Evolutionary conservation across 2,888 invertebrate species (phyloP).

Genomic region (Leptinotarsa rubiginosa): DNA sequence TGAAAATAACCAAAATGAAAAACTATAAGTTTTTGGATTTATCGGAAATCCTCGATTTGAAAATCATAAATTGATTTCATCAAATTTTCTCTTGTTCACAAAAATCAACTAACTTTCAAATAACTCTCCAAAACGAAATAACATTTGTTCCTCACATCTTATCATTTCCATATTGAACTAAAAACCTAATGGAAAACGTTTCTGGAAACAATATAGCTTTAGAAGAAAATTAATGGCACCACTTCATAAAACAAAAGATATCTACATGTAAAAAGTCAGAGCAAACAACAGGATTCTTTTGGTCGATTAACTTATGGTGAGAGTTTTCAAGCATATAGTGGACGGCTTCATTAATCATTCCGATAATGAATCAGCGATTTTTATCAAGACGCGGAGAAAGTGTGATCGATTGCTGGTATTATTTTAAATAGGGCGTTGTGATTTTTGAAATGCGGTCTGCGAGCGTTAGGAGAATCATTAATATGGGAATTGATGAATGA

Average conservation of each 20-base stretch:
- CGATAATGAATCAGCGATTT: constrained; percentile 61
- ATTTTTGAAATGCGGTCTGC: constrained; percentile 52
- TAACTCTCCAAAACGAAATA: neutral
- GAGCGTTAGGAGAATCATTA: constrained; percentile 45
- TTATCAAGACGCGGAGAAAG: constrained; percentile 40
- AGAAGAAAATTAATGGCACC: neutral
- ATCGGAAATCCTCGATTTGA: too few relatives aligned
- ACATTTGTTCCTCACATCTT: neutral
- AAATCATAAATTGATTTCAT: too few relatives aligned
- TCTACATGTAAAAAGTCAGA: constrained; percentile 21
- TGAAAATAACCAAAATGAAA: too few relatives aligned
- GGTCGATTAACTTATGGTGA: constrained; percentile 60
- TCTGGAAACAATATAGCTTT: neutral
- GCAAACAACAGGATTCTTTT: constrained; percentile 51
- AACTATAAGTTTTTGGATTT: too few relatives aligned
- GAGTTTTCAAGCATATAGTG: constrained; percentile 57
- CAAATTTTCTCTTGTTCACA: too few relatives aligned
- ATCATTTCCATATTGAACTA: neutral
- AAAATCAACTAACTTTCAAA: too few relatives aligned
- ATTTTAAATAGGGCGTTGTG: constrained; percentile 42
- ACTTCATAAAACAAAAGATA: constrained; percentile 31
- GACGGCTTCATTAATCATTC: constrained; percentile 58
- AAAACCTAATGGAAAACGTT: neutral
- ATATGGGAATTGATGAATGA: constrained; percentile 21
- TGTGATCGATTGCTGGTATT: constrained; percentile 44